Evolutionary conservation across 2,797 vertebrate species (phyloP).

Genomic region (Brachyalestes nurse): DNA sequence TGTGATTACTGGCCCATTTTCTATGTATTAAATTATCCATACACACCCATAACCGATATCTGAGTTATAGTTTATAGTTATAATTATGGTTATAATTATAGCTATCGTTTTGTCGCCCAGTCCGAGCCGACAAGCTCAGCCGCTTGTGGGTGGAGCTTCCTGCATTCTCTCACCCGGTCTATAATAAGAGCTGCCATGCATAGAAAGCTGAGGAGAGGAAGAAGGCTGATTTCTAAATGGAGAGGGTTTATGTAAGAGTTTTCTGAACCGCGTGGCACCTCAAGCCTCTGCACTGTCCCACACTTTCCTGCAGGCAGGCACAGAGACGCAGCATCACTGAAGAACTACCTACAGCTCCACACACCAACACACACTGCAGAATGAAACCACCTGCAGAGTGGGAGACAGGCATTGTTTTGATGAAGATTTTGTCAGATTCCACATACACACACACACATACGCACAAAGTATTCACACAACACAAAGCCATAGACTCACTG

Average conservation of each 20-base stretch:
- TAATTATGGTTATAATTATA: background rate
- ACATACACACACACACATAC: constrained; percentile 1
- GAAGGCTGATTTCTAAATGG: background rate
- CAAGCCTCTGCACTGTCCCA: constrained; percentile 1
- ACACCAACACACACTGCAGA: background rate
- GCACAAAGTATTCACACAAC: background rate
- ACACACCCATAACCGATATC: background rate
- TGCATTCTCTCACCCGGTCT: background rate
- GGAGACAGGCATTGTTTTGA: background rate
- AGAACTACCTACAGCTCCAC: constrained; percentile 10
- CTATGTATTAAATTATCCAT: background rate
- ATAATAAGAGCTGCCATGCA: background rate
- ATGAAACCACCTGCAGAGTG: background rate
- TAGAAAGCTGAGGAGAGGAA: background rate
- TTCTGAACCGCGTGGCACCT: background rate
- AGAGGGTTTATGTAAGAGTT: constrained; percentile 22
- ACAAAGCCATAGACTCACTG: background rate
- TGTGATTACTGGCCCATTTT: no score
- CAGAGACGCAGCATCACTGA: background rate
- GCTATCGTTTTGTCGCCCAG: background rate
- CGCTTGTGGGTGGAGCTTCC: background rate
- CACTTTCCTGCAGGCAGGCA: background rate
- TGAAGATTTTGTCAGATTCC: background rate
- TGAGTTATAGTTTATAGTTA: no score
- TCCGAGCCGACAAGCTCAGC: background rate